Conservation (phyloP, 2,797 vertebrate species). For the Poeciliopsis infans region DNA sequence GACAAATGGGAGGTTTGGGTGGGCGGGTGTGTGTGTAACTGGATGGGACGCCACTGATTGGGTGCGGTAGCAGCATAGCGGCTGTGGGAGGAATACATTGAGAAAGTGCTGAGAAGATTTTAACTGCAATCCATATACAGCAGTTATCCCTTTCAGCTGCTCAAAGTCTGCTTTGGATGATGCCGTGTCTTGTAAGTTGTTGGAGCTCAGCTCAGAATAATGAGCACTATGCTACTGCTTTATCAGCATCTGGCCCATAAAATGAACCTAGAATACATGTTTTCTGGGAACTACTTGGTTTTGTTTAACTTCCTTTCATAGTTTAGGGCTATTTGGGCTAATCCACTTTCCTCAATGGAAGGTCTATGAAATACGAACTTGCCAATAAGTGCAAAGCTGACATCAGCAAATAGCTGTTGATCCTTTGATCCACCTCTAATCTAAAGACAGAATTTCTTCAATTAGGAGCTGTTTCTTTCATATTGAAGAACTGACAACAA, state of each 20-base stretch:
- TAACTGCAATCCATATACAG: constrained; percentile 8
- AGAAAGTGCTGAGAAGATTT: constrained; percentile 48
- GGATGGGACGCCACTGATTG: constrained; percentile 59
- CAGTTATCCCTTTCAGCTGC: constrained; percentile 16
- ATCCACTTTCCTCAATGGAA: constrained; percentile 60
- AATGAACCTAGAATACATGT: constrained; percentile 14
- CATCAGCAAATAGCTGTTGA: constrained; percentile 52
- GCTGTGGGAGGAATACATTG: constrained; percentile 52
- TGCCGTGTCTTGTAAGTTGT: neutral
- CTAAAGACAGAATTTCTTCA: constrained; percentile 50
- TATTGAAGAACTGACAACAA: constrained; percentile 11
- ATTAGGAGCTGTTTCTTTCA: constrained; percentile 49
- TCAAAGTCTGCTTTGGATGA: constrained; percentile 22
- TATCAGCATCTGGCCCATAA: constrained; percentile 25
- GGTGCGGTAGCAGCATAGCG: constrained; percentile 46
- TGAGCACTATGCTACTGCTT: constrained; percentile 23
- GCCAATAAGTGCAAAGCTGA: constrained; percentile 45
- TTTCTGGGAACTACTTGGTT: constrained; percentile 34
- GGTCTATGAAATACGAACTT: constrained; percentile 48
- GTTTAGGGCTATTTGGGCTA: constrained; percentile 52
- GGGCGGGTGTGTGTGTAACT: constrained; percentile 58
- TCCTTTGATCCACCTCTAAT: constrained; percentile 60
- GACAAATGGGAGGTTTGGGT: constrained; percentile 70
- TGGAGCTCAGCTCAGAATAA: constrained; percentile 1
- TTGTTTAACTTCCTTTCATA: constrained; percentile 37